These are phyloP conservation scores for Diprion similis DNA, from an alignment of 1,140 invertebrate genomes.

Conservation along the genomic window DNA sequence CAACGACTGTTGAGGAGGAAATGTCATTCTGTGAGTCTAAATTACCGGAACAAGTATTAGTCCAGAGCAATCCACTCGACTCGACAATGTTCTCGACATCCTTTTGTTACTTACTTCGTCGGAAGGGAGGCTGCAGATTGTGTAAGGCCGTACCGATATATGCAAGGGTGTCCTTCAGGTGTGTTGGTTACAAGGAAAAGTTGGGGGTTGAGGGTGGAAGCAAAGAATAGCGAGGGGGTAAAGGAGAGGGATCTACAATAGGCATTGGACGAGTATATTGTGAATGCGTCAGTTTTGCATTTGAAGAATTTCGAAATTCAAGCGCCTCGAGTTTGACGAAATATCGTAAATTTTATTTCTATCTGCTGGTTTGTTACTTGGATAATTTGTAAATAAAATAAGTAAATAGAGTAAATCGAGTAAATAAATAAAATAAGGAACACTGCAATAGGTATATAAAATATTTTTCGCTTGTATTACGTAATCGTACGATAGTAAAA, in stretches of 20 bases:
- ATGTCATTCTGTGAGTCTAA: not conserved
- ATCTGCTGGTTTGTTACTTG: no score
- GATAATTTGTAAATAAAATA: no score
- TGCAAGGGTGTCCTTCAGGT: not conserved
- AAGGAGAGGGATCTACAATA: not conserved
- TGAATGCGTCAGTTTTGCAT: not conserved
- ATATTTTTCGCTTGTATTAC: no score
- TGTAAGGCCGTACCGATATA: not conserved
- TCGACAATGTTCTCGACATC: conserved; percentile 5
- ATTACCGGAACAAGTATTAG: conserved; percentile 4
- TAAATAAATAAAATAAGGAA: no score
- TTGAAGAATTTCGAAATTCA: no score
- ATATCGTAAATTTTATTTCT: no score
- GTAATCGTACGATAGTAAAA: no score
- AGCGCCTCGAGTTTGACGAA: no score
- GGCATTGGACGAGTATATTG: not conserved
- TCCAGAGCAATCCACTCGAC: conserved; percentile 4
- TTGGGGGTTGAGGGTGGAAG: not conserved
- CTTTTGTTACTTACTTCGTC: not conserved
- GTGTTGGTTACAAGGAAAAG: not conserved
- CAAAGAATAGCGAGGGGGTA: not conserved
- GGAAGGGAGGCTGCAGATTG: not conserved
- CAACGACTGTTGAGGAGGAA: not conserved
- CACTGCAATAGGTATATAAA: no score
- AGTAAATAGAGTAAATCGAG: no score